Conservation (phyloP, 2,797 vertebrate genomes). For the Morus bassanus region DNA sequence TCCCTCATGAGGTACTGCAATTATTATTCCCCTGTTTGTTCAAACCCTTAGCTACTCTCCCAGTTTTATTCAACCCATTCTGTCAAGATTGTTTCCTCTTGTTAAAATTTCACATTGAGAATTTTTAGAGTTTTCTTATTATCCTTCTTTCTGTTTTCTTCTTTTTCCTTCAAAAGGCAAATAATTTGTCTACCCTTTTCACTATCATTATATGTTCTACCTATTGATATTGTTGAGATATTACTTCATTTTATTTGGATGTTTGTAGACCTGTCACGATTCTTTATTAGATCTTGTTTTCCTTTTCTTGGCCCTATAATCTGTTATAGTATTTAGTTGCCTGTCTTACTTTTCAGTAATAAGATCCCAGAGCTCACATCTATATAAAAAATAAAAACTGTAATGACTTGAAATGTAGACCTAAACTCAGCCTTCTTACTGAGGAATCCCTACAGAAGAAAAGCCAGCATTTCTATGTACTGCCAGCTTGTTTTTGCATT, state of each 20-base stretch:
- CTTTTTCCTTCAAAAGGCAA: not conserved
- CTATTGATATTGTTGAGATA: not conserved
- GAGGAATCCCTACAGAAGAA: not conserved
- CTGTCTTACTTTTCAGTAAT: not conserved
- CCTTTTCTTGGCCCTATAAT: not conserved
- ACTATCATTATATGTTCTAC: not conserved
- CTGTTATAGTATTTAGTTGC: not conserved
- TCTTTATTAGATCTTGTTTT: not conserved
- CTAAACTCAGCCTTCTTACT: not conserved
- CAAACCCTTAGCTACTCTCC: not conserved
- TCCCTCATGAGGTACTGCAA: not conserved
- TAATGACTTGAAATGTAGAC: not conserved
- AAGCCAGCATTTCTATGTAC: not conserved
- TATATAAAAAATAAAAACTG: not conserved
- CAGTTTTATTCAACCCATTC: not conserved
- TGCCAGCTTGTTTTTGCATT: not conserved
- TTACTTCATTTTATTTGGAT: not conserved
- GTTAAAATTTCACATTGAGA: not conserved
- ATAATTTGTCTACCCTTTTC: not conserved
- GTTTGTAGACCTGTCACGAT: not conserved
- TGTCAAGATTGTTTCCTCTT: not conserved
- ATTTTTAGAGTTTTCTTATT: not conserved
- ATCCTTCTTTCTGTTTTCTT: not conserved
- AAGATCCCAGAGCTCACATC: not conserved
- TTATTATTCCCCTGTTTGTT: not conserved